Evolutionary conservation across 2,113 vertebrate genomes (phyloP).

Genomic region (Xiphophorus maculatus): DNA sequence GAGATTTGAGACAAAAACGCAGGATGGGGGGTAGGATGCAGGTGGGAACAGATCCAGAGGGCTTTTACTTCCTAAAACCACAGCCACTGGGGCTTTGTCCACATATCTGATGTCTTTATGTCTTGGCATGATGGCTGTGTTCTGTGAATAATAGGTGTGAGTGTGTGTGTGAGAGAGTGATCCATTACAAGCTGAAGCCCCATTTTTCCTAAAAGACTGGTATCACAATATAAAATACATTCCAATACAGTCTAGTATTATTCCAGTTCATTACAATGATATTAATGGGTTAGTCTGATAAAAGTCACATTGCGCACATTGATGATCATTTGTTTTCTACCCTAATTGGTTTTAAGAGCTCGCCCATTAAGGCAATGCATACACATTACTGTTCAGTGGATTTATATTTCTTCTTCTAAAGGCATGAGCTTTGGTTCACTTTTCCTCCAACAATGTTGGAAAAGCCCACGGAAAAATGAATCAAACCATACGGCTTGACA

Average conservation of each 20-base stretch:
- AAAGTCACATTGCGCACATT: not conserved
- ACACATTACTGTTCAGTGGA: not conserved
- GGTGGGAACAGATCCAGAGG: slow-evolving; percentile 19
- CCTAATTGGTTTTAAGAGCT: not conserved
- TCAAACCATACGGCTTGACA: not conserved
- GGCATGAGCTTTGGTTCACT: not conserved
- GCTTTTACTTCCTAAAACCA: slow-evolving; percentile 1
- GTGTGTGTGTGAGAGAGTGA: not conserved
- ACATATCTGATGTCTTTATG: slow-evolving; percentile 49
- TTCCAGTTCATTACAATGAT: not conserved
- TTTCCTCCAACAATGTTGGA: not conserved
- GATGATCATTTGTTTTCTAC: not conserved
- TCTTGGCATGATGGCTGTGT: slow-evolving; percentile 6
- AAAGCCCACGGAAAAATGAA: not conserved
- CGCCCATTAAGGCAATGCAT: not conserved
- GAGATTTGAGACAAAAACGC: slow-evolving; percentile 26
- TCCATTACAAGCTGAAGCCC: not conserved
- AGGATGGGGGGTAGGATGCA: not conserved
- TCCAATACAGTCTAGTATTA: not conserved
- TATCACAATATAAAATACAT: not conserved
- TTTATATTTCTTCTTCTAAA: not conserved
- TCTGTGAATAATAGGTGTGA: slow-evolving; percentile 14
- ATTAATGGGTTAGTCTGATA: not conserved
- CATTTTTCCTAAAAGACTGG: too few species aligned
- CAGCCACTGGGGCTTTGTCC: slow-evolving; percentile 22